Base-by-base conservation (phyloP, 2,113 vertebrate genomes). In the Erythrolamprus reginae region DNA sequence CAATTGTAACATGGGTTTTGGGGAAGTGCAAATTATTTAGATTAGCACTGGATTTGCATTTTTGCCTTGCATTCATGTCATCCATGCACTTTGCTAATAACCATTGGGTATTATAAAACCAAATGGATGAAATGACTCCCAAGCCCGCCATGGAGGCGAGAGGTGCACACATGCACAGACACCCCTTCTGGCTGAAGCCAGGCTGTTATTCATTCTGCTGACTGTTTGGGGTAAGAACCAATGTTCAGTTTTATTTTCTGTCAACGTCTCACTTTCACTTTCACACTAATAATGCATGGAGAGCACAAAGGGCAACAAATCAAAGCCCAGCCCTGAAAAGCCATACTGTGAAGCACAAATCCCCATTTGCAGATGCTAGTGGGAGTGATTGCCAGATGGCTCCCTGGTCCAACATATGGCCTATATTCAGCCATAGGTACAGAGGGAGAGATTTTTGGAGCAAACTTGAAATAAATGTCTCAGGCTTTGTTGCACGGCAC, bases 341-440 rank as follows among this genome's bases (percentile, higher is more conserved):
- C 86, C 90, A 61, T 88, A 82, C 53, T 91, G 90, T 88, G 90
- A 88, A 91, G 77, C 53, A 58, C 86, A 84, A 82, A 88, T 84
- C 90, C 90, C 88, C 90, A 91, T 91, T 88, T 91, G 90, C 90
- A 91, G 90, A 91, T 91, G 86, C 90, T 91, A 88, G 86, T 88
- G 90, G 90, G 90, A 91, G 90, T 83, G 86, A 55, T 50, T 91
- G 90, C 90, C 90, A 91, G 90, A 91, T 91, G 90, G 90, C 90
- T 91, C 52, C 47, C 90, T 84, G 28, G 45, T 61, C 61, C 90
- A 91, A 88, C 90, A 91, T 91, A 91, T 91, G 90, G 90, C 50
- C 90, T 51, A 77, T 87, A 88, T 91, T 88, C 86, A 91, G n/a
- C 77, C 86, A 84, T 91, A 91, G 90, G 86, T 91, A 47, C 33